Evolutionary conservation across 2,888 invertebrate species (phyloP).

Genomic region (Rugalucina vietnamica): DNA sequence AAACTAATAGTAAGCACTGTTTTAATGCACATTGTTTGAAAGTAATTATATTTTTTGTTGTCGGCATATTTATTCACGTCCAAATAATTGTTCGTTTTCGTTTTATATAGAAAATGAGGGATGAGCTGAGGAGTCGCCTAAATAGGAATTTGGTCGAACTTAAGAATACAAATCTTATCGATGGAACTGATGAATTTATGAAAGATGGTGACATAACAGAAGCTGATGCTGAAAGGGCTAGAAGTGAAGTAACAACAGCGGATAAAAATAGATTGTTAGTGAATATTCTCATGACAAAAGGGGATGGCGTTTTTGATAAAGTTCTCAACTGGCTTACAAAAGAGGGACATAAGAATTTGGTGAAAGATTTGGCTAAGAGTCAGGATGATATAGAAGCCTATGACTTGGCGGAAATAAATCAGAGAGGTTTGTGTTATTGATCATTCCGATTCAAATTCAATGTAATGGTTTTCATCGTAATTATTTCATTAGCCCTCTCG

Average conservation of each 20-base stretch:
- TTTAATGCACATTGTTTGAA: too few species aligned
- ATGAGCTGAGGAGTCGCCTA: neutral
- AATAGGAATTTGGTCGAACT: neutral
- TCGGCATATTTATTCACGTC: too few species aligned
- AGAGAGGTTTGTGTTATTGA: too few species aligned
- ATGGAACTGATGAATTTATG: neutral
- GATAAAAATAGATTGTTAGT: neutral
- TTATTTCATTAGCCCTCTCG: too few species aligned
- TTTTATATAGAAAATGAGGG: neutral
- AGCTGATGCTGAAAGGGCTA: neutral
- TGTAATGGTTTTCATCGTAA: too few species aligned
- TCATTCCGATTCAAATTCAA: too few species aligned
- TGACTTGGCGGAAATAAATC: too few species aligned
- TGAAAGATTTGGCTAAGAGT: neutral
- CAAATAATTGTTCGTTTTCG: too few species aligned
- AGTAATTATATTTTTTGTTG: too few species aligned
- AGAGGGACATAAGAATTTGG: neutral
- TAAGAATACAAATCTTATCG: neutral
- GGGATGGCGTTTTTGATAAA: neutral
- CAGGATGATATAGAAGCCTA: too few species aligned
- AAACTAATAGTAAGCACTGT: too few species aligned
- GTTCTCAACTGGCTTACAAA: neutral
- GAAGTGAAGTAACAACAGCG: neutral
- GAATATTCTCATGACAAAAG: neutral
- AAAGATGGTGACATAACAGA: neutral